Base-by-base conservation (phyloP, 2,113 vertebrate species). In the Hiodon tergisus region DNA sequence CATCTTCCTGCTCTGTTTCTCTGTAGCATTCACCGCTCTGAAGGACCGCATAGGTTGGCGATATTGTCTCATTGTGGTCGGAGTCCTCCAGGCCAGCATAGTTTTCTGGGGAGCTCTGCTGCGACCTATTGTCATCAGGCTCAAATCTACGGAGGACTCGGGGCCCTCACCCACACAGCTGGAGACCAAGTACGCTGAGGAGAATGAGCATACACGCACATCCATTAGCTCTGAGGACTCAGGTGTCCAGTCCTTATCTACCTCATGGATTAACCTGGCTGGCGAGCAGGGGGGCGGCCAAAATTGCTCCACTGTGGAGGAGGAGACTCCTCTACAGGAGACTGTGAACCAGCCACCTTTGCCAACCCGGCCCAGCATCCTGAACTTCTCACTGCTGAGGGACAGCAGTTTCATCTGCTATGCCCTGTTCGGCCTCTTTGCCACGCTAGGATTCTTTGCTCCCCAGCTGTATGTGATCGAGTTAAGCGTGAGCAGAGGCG, bases 391-490 rank as follows among this genome's bases (percentile, higher is more conserved):
- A 5, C 84, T 97, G 71, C 88, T 99, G 85, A 91, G 79, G 80
- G 94, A 98, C 80, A 80, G 77, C 63, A 89, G 93, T 80, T 99
- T 99, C 78, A 93, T 98, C 48, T 93, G 94, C 63, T 99, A 99
- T 2, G 89, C 95, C 6, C 78, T 95, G 2, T 99, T 98, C 8
- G 97, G 97, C 47, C 93, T 99, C 0, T 99, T 98, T 7, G 96
- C 94, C 75, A 98, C 95, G 0, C 83, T 99, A 68, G 97, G 97
- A 68, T 99, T 99, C 89, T 98, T 99, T 0, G 96, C 94, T 0
- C 97, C 97, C 0, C 94, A 91, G 1, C 85, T 99, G 10, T 99
- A 96, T 82, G 87, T 99, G 83, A 96, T 99, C 0, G 93, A 97
- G 48, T 82, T 99, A 78, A 93, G 93, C 0, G 89, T 93, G 76